Evolutionary conservation across 1,140 invertebrate species (phyloP).

Genomic region (Chionoecetes opilio): DNA sequence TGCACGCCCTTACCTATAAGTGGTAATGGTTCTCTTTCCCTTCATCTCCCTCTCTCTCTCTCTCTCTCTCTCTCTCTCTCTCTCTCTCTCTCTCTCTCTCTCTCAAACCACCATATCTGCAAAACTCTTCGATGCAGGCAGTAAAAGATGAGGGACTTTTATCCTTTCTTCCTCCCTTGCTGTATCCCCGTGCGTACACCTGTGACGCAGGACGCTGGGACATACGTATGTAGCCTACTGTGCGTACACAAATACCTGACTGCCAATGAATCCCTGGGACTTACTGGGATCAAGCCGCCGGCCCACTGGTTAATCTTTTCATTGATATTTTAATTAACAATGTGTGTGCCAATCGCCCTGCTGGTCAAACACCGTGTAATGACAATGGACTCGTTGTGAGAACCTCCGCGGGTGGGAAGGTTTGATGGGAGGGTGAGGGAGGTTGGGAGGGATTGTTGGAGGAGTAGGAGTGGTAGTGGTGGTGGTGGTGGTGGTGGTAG

Average conservation of each 20-base stretch:
- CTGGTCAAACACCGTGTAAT: conserved; percentile 71
- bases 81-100: not conserved
- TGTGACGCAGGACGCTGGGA: not conserved
- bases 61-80: not conserved
- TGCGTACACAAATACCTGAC: not conserved
- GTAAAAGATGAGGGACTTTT: no score
- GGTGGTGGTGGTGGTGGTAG: not conserved
- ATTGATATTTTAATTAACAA: conserved; percentile 79
- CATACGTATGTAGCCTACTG: not conserved
- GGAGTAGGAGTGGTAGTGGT: not conserved
- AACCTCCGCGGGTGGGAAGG: conserved; percentile 35
- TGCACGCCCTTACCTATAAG: not conserved
- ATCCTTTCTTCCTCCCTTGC: no score
- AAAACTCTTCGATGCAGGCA: no score
- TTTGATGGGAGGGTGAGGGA: not conserved
- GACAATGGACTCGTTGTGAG: conserved; percentile 64
- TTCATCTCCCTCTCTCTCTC: not conserved
- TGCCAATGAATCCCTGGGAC: conserved; percentile 42
- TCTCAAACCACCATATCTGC: not conserved
- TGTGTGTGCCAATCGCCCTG: conserved; percentile 72
- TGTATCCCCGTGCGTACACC: not conserved
- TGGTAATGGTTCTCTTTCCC: not conserved
- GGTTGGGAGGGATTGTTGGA: not conserved
- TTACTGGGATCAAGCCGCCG: conserved; percentile 31
- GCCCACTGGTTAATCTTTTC: conserved; percentile 67